Evolutionary conservation across 2,888 invertebrate species (phyloP).

Genomic region (Caenorhabditis zanzibari): DNA sequence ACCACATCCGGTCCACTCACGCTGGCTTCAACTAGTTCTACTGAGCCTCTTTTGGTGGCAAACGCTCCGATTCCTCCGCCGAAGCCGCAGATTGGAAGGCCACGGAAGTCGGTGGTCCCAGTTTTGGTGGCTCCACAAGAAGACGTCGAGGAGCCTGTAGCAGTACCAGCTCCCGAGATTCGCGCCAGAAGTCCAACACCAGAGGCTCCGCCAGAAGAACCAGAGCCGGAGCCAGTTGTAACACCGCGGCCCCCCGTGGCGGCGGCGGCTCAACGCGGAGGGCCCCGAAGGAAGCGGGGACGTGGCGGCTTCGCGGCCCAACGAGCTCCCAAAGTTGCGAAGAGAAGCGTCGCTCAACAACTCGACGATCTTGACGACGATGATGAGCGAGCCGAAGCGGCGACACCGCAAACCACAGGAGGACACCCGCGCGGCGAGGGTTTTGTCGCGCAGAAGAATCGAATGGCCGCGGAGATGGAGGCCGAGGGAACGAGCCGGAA

Average conservation of each 20-base stretch:
- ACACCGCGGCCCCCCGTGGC: neutral
- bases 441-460: neutral
- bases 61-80: neutral
- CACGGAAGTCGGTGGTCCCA: neutral
- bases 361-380: constrained; percentile 20
- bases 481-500: neutral
- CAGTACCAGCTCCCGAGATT: too few relatives aligned
- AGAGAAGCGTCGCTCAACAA: neutral
- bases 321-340: neutral
- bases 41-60: neutral
- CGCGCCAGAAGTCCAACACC: neutral
- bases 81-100: neutral
- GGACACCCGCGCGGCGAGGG: neutral
- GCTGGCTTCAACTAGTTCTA: neutral
- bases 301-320: constrained; percentile 3
- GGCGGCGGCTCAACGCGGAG: neutral
- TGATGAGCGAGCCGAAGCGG: neutral
- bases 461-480: constrained; percentile 29
- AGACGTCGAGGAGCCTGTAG: neutral
- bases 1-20: neutral
- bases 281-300: neutral
- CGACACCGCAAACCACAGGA: neutral
- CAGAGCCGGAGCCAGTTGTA: too few relatives aligned
- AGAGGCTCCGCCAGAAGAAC: too few relatives aligned
- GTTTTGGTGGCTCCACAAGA: neutral